phyloP scores from a whole-genome alignment of 2,113 vertebrate genomes.

The Daubentonia madagascariensis region DNA sequence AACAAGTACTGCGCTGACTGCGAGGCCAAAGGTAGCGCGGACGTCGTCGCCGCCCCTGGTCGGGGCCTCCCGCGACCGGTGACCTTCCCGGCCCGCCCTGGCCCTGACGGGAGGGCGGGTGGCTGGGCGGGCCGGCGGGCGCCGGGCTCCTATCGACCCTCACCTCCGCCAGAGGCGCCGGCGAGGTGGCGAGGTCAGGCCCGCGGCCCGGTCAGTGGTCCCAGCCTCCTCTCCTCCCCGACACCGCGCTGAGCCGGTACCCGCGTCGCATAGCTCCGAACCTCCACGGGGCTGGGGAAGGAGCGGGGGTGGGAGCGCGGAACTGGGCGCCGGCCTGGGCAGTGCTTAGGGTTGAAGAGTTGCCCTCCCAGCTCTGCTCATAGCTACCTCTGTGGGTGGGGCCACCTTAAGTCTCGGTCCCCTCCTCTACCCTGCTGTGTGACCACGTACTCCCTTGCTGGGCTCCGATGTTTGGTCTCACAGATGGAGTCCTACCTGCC shows the following conservation, averaged over 20 bases:
- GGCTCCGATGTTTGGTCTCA: not conserved
- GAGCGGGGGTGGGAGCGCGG: not conserved
- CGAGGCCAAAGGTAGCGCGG: constrained; percentile 92
- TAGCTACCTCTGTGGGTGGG: not conserved
- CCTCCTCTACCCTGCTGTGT: not conserved
- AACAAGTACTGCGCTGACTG: constrained; percentile 98
- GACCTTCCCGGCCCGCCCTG: constrained; percentile 36
- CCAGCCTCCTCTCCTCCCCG: rapidly evolving
- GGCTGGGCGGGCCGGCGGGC: not conserved
- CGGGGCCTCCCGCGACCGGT: not conserved
- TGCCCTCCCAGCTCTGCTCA: not conserved
- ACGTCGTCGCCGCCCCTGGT: not conserved
- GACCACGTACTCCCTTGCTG: not conserved
- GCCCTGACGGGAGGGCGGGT: not conserved
- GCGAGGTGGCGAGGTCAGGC: not conserved
- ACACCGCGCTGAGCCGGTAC: not conserved
- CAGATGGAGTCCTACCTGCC: not conserved
- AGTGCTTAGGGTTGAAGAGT: not conserved
- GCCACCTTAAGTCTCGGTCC: not conserved
- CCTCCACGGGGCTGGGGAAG: not conserved
- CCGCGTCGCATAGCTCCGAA: not conserved
- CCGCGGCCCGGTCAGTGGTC: not conserved
- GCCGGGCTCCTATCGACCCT: not conserved
- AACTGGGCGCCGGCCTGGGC: not conserved
- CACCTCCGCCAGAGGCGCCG: not conserved